These are phyloP conservation scores for Edolisoma coerulescens DNA, from an alignment of 2,113 vertebrate species.

Conservation along the genomic window DNA sequence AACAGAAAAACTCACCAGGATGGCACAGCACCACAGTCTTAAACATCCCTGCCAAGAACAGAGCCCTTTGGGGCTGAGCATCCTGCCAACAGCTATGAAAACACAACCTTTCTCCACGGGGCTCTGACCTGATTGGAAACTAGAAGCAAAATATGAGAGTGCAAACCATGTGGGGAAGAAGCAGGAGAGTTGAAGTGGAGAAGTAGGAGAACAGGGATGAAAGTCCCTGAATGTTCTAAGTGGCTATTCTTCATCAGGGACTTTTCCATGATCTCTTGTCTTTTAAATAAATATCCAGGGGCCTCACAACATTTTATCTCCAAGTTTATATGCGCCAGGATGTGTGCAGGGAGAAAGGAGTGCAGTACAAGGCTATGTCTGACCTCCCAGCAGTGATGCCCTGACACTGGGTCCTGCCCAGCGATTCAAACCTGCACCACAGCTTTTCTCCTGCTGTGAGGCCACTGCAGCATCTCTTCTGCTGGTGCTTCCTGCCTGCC, in stretches of 20 bases:
- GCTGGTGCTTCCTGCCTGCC: background rate
- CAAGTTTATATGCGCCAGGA: background rate
- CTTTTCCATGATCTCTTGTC: background rate
- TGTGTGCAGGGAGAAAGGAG: background rate
- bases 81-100: background rate
- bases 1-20: background rate
- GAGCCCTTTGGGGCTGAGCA: background rate
- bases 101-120: background rate
- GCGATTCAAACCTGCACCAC: fast-evolving
- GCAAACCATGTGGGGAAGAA: background rate
- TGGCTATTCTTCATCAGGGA: too few relatives aligned
- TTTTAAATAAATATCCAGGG: background rate
- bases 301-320: background rate
- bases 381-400: background rate
- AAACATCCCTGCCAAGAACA: background rate
- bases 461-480: background rate
- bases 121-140: background rate
- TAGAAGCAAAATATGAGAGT: background rate
- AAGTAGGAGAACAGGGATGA: background rate
- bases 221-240: background rate
- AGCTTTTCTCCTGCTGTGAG: background rate
- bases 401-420: background rate
- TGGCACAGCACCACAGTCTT: background rate
- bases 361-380: background rate
- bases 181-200: background rate